Evolutionary conservation across 2,888 invertebrate species (phyloP).

Genomic region (Caenorhabditis sp.): DNA sequence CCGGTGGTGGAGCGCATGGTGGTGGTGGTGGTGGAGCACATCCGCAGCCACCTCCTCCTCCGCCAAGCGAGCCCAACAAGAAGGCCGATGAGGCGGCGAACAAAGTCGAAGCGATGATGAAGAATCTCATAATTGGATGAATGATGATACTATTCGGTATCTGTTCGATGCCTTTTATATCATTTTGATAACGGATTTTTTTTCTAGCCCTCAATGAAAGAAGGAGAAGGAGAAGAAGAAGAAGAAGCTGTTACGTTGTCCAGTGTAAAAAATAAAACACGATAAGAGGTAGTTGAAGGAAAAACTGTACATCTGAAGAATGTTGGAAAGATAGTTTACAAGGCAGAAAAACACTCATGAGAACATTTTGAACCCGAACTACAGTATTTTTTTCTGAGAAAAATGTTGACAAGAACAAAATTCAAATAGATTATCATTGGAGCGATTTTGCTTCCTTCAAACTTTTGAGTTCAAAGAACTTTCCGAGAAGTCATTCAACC

Average conservation of each 20-base stretch:
- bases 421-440: too few species aligned
- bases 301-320: neutral
- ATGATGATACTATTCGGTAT: neutral
- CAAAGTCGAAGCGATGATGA: conserved; percentile 33
- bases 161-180: neutral
- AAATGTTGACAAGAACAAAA: too few species aligned
- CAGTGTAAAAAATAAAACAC: neutral
- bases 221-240: neutral
- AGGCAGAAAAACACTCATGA: too few species aligned
- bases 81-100: conserved; percentile 37
- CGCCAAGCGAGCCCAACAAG: conserved; percentile 40
- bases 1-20: conserved; percentile 36
- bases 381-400: too few species aligned
- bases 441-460: too few species aligned
- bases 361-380: too few species aligned
- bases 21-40: conserved; percentile 46
- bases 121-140: conserved; percentile 45
- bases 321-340: too few species aligned
- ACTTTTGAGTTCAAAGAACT: too few species aligned
- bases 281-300: neutral
- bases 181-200: neutral
- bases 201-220: too few species aligned
- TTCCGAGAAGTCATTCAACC: too few species aligned
- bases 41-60: conserved; percentile 6
- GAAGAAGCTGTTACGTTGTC: neutral